Evolutionary conservation across 1,140 invertebrate species (phyloP).

Genomic region (Argopecten irradians): DNA sequence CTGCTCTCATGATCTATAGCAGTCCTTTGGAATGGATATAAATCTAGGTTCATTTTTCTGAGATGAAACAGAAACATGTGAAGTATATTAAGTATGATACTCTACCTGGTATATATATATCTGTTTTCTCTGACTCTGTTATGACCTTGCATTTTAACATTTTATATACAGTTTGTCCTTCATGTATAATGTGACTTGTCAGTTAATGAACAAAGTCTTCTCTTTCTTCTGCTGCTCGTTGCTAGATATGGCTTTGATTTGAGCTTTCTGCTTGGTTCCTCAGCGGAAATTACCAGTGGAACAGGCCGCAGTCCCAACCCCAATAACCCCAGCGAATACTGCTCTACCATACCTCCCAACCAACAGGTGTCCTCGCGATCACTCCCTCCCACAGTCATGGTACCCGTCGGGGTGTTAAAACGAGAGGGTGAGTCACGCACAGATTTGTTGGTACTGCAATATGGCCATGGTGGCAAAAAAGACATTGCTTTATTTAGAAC

Average conservation of each 20-base stretch:
- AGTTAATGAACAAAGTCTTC: neutral
- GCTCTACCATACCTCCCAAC: constrained; percentile 89
- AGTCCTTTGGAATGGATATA: no score
- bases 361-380: constrained; percentile 82
- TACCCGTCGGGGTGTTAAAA: constrained; percentile 90
- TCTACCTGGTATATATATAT: neutral
- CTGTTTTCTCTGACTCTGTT: neutral
- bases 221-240: constrained; percentile 5
- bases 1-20: no score
- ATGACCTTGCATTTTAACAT: neutral
- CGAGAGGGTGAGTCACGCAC: constrained; percentile 69
- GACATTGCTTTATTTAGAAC: no score
- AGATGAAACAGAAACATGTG: no score
- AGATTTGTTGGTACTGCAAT: neutral
- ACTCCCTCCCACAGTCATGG: constrained; percentile 86
- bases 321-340: constrained; percentile 94
- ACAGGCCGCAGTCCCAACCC: constrained; percentile 83
- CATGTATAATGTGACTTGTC: neutral
- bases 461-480: neutral
- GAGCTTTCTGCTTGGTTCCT: constrained; percentile 58
- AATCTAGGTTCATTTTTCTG: no score
- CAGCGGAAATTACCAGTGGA: constrained; percentile 55
- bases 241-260: constrained; percentile 38
- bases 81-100: no score
- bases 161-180: neutral